Evolutionary conservation across 1,140 invertebrate genomes (phyloP).

Genomic region (Drosophila pectinifera): DNA sequence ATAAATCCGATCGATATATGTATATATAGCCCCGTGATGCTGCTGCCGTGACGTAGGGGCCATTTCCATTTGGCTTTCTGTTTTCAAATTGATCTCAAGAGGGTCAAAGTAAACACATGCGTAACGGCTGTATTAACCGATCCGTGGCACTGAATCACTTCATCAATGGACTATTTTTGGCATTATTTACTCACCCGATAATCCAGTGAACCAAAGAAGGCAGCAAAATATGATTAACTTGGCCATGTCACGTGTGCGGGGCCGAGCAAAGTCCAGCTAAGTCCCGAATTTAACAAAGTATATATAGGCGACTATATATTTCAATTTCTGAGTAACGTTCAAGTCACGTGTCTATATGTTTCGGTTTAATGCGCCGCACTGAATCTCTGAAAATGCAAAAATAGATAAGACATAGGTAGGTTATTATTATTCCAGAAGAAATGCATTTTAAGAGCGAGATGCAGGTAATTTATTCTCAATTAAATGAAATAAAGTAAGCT

Average conservation of each 20-base stretch:
- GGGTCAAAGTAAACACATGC: conserved; percentile 14
- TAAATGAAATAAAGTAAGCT: not conserved
- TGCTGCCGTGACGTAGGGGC: conserved; percentile 27
- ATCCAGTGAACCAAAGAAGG: not conserved
- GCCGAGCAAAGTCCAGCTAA: conserved; percentile 22
- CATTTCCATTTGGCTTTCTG: conserved; percentile 5
- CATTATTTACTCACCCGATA: conserved; percentile 32
- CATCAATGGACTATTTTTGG: conserved; percentile 24
- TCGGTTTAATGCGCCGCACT: conserved; percentile 1
- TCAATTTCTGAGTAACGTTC: not conserved
- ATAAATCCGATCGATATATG: conserved; percentile 24
- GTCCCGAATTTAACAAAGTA: not conserved
- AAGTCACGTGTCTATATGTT: not conserved
- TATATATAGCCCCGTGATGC: conserved; percentile 43
- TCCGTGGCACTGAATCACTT: conserved; percentile 20
- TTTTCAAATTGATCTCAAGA: conserved; percentile 22
- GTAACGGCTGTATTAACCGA: conserved; percentile 10
- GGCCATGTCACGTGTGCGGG: conserved; percentile 16
- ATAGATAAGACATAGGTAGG: not conserved
- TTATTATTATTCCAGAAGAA: not conserved
- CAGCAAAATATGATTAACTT: conserved; percentile 1
- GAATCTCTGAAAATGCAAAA: conserved; percentile 25
- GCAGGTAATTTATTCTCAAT: not conserved
- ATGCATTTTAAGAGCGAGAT: not conserved
- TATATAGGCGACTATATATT: conserved; percentile 20